Evolutionary conservation across 2,113 vertebrate genomes (phyloP), one percentile per base, ranked within the genome.

Genomic region (Bubo scandiacus): DNA sequence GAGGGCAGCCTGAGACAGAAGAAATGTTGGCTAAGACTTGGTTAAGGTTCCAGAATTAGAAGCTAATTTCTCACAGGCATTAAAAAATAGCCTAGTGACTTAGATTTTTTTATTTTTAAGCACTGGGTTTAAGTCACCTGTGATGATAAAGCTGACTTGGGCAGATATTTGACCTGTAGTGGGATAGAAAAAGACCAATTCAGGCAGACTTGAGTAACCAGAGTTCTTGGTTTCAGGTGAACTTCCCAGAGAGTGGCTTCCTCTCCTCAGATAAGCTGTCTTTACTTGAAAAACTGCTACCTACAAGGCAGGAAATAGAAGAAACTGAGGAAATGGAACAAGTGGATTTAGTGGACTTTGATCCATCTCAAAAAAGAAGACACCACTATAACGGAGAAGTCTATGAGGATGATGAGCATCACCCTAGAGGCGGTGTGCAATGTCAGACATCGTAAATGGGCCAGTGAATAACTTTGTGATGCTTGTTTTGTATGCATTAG

Each of bases 321-420:
- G 98, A 98, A 92, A 97, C 97, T 68, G 98, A 98, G 95, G 99
- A 99, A 68, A 99, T 99, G 99, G 99, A 99, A 65, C 99, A 99
- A 72, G 99, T 99, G 45, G 99, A 99, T 97, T 98, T 99, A 94
- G 99, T 99, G 95, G 99, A 99, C 98, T 99, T 99, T 96, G 99
- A 99, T 97, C 98, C 98, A 6, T 97, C 98, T 96, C 98, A 98
- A 61, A 96, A 99, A 92, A 98, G 98, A 91, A 97, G 97, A 63
- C 98, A 98, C 72, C 98, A 98, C 95, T 99, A 98, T 95, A 98
- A 99, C 85, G 98, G 98, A 70, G 98, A 99, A 97, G 98, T 98
- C 3, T 98, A 99, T 95, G 98, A 99, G 97, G 99, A 99, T 34
- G 99, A 99, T 72, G 99, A 99, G 2, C 99, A 99, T 96, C 98